phyloP scores from a whole-genome alignment of 35 echinoderm and acorn worm genomes.

The Antedon bifida region DNA sequence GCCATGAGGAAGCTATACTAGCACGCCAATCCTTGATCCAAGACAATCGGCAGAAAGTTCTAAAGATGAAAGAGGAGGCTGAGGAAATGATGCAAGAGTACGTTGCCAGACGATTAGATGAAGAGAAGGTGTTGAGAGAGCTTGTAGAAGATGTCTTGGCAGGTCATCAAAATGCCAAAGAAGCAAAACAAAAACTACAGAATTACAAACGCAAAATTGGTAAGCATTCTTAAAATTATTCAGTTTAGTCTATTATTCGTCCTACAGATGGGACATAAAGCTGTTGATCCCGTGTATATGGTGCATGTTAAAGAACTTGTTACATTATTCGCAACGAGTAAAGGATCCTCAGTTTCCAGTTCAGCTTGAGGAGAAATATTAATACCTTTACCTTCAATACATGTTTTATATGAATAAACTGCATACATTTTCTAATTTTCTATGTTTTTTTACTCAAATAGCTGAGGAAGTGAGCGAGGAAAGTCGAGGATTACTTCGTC shows the following conservation, averaged over 20 bases:
- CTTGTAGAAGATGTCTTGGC: constrained; percentile 86
- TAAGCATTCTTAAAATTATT: constrained; percentile 1
- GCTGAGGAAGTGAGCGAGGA: constrained; percentile 94
- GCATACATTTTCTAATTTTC: neutral
- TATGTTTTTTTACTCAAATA: constrained; percentile 16
- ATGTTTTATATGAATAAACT: no score
- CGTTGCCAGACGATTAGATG: constrained; percentile 56
- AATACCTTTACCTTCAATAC: neutral
- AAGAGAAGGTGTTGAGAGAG: constrained; percentile 71
- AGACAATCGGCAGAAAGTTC: constrained; percentile 91
- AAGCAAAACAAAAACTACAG: constrained; percentile 55
- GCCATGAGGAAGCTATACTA: constrained; percentile 90
- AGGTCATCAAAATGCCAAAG: constrained; percentile 92
- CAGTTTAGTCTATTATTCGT: neutral
- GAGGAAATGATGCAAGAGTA: constrained; percentile 86
- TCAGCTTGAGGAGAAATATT: neutral
- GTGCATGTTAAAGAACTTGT: no score
- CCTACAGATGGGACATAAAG: no score
- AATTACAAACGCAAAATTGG: constrained; percentile 87
- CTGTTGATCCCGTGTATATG: no score
- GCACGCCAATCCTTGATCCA: constrained; percentile 78
- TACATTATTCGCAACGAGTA: neutral
- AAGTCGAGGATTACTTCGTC: constrained; percentile 67
- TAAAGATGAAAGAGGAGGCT: constrained; percentile 91
- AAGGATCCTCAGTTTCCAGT: neutral